Conservation (phyloP, 2,888 invertebrate species). For the Tachina fera region DNA sequence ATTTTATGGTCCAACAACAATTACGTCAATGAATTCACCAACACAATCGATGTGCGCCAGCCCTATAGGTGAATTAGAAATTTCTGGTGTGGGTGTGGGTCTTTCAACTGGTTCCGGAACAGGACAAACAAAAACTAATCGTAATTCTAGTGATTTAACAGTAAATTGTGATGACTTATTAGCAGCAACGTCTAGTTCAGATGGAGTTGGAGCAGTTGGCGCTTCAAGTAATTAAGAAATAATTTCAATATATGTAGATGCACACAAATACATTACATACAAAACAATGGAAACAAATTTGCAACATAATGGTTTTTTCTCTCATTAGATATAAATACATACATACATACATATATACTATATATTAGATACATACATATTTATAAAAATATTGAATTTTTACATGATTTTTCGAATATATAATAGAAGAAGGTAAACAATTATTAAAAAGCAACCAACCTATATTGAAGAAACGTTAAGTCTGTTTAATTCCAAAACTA, state of each 20-base stretch:
- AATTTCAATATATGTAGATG: constrained; percentile 36
- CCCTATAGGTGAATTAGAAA: constrained; percentile 77
- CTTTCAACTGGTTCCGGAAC: constrained; percentile 25
- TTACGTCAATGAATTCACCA: constrained; percentile 82
- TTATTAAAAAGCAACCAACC: constrained; percentile 35
- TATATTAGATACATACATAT: constrained; percentile 35
- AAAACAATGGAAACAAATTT: constrained; percentile 66
- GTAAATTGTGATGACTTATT: constrained; percentile 74
- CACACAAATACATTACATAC: constrained; percentile 42
- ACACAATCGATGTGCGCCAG: constrained; percentile 81
- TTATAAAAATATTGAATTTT: constrained; percentile 37
- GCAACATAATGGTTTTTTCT: constrained; percentile 70
- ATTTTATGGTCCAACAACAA: constrained; percentile 93
- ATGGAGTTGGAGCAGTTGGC: constrained; percentile 54
- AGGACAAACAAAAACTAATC: constrained; percentile 63
- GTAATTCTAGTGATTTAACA: constrained; percentile 71
- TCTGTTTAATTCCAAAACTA: constrained; percentile 62
- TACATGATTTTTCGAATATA: constrained; percentile 63
- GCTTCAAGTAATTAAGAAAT: constrained; percentile 65
- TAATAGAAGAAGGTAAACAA: constrained; percentile 13
- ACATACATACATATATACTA: constrained; percentile 27
- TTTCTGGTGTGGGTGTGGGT: constrained; percentile 54
- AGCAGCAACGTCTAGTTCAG: constrained; percentile 70
- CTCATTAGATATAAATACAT: constrained; percentile 64
- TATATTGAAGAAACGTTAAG: constrained; percentile 68